Percentiles rank a stretch among this genome's conserved stretches.
Conservation (phyloP, 2,797 vertebrate genomes). For the Orientallactaga sibirica region DNA sequence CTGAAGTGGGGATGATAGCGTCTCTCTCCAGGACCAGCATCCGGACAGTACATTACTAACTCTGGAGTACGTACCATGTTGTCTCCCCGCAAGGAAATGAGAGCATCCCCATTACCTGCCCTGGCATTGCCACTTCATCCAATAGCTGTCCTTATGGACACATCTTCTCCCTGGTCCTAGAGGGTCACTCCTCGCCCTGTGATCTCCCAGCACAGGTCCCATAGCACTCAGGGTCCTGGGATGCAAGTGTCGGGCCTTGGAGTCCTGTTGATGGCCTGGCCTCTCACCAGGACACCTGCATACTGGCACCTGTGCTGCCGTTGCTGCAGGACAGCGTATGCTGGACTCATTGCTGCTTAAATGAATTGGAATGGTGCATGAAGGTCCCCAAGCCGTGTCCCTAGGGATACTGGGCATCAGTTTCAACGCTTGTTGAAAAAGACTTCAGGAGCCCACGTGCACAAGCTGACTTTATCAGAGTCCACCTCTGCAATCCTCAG, state of each 20-base stretch:
- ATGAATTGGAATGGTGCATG: no score
- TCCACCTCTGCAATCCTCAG: not conserved
- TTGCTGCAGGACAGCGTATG: no score
- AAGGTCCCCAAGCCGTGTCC: no score
- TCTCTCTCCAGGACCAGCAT: fast-evolving
- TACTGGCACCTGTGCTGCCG: no score
- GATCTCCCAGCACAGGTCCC: not conserved
- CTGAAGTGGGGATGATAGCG: fast-evolving
- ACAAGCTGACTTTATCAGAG: not conserved
- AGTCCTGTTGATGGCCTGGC: not conserved
- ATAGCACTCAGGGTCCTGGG: not conserved
- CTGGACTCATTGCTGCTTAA: no score
- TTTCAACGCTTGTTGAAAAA: not conserved
- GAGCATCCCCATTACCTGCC: not conserved
- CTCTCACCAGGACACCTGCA: not conserved
- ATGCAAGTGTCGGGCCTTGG: not conserved
- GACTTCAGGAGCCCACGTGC: fast-evolving
- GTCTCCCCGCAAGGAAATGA: fast-evolving
- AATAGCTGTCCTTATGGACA: not conserved
- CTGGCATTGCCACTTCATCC: fast-evolving
- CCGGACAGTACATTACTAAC: no score
- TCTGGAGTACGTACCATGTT: fast-evolving
- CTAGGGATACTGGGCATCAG: not conserved
- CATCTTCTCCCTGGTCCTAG: not conserved
- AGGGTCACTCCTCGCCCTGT: fast-evolving